These are phyloP conservation scores for Aphidius ervi DNA, from an alignment of 1,140 invertebrate species.

Conservation along the genomic window DNA sequence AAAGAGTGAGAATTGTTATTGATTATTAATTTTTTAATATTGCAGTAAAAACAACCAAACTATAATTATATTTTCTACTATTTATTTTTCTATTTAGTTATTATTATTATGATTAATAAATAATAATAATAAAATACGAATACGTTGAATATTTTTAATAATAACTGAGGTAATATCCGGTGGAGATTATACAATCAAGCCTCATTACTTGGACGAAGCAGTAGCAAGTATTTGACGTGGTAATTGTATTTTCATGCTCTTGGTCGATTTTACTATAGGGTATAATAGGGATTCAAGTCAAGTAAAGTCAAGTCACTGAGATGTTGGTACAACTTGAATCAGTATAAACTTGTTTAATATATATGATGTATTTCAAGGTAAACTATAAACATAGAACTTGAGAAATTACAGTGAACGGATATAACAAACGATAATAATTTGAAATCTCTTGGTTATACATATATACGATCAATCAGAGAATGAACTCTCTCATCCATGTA, in stretches of 20 bases:
- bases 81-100: not conserved
- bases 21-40: no score
- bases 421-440: constrained; percentile 15
- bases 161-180: constrained; percentile 6
- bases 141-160: constrained; percentile 8
- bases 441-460: no score
- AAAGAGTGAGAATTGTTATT: no score
- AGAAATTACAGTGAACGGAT: constrained; percentile 8
- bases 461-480: no score
- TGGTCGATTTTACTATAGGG: not conserved
- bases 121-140: not conserved
- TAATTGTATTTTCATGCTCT: constrained; percentile 17
- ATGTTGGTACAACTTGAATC: no score
- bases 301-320: no score
- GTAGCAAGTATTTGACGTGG: constrained; percentile 8
- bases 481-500: no score
- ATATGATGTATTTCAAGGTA: no score
- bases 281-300: no score
- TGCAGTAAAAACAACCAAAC: no score
- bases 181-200: constrained; percentile 12
- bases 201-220: constrained; percentile 8
- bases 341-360: no score
- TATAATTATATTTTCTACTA: not conserved
- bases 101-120: not conserved
- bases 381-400: no score